A percentile compares a stretch with the other conserved stretches of the same genome.
Evolutionary conservation across 2,113 vertebrate species (phyloP).

Genomic region (Pandion haliaetus): DNA sequence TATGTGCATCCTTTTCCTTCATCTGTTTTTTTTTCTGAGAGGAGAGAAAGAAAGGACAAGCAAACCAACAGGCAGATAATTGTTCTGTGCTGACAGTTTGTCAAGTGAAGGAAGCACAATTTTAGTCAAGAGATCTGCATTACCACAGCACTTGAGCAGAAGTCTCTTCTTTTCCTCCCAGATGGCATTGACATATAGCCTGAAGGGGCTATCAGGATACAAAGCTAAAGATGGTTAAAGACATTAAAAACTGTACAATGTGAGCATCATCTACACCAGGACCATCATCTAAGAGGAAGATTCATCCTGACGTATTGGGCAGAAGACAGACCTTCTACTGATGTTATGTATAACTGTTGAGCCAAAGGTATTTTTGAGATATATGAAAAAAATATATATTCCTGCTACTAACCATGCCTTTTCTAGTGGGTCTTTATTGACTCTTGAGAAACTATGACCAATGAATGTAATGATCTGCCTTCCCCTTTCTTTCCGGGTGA

Average conservation of each 20-base stretch:
- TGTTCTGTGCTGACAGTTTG: slow-evolving; percentile 38
- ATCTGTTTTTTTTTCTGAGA: neutral
- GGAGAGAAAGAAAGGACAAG: neutral
- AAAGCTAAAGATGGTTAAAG: slow-evolving; percentile 59
- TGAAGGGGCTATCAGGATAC: slow-evolving; percentile 50
- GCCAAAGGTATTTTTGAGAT: neutral
- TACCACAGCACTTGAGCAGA: neutral
- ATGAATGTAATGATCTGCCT: slow-evolving; percentile 46
- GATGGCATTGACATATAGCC: slow-evolving; percentile 56
- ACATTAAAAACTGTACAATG: slow-evolving; percentile 45
- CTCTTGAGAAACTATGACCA: slow-evolving; percentile 28
- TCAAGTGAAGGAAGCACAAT: slow-evolving; percentile 18
- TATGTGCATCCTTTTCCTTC: neutral
- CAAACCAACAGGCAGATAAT: slow-evolving; percentile 7
- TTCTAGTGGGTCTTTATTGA: slow-evolving; percentile 18
- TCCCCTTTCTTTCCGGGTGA: slow-evolving; percentile 12
- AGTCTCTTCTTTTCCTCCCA: slow-evolving; percentile 44
- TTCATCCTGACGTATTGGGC: neutral
- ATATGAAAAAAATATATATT: neutral
- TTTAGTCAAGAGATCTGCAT: neutral
- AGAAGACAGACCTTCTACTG: neutral
- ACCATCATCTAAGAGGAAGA: neutral
- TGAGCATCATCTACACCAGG: neutral
- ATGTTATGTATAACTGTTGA: neutral
- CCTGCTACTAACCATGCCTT: neutral